phyloP scores from a whole-genome alignment of 2,113 vertebrate genomes.

The Cranoglanis bouderius region DNA sequence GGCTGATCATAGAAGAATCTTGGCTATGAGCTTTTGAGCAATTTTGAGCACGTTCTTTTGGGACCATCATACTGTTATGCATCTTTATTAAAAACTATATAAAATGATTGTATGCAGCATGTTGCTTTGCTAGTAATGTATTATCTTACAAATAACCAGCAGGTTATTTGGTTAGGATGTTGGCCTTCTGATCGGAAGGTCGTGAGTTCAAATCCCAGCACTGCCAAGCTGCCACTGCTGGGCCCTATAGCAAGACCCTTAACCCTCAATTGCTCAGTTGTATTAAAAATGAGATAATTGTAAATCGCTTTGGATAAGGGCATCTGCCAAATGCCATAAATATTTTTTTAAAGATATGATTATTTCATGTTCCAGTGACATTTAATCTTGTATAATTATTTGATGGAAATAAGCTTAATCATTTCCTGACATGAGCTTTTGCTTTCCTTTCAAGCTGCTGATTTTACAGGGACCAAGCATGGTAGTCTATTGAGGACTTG shows the following conservation, averaged over 20 bases:
- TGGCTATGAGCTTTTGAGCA: constrained; percentile 32
- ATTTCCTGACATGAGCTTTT: neutral
- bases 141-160: neutral
- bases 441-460: no score
- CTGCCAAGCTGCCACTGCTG: no score
- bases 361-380: neutral
- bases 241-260: no score
- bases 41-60: constrained; percentile 12
- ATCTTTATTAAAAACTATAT: neutral
- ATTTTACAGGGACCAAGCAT: neutral
- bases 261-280: no score
- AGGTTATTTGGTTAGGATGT: no score
- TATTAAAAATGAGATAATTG: no score
- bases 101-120: neutral
- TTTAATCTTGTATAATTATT: neutral
- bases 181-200: no score
- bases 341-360: no score
- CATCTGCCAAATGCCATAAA: no score
- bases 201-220: no score
- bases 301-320: no score
- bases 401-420: neutral
- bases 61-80: neutral
- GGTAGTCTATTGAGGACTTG: neutral
- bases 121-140: neutral
- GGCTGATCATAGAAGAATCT: constrained; percentile 40